Base-by-base conservation (phyloP, 2,113 vertebrate species). In the Salvelinus sp. region DNA sequence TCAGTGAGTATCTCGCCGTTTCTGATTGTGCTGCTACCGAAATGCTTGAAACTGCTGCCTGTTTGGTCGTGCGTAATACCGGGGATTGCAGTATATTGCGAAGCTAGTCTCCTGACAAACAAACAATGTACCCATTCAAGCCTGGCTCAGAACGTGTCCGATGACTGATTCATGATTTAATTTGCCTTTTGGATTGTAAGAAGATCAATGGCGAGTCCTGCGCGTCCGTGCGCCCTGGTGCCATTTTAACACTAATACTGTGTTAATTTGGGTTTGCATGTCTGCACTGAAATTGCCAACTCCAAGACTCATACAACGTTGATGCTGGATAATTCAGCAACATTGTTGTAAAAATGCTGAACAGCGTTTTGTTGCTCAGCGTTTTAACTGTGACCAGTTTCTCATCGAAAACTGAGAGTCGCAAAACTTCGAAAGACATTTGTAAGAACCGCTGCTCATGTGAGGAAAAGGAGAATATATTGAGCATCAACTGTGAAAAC, bases 401-500 rank as follows among this genome's bases (percentile, higher is more conserved):
- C 91, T 84, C 93, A 48, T 94, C 95, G 70, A 92, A 90, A 93
- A 95, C 94, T 47, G 93, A 97, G 91, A 97, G 95, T 94, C 96
- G 96, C 87, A 98, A 97, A 96, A 96, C 95, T 94, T 95, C 96
- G 91, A 97, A 96, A 96, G 97, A 99, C 90, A 96, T 98, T 93
- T 99, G 98, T 94, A 97, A 95, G 91, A 95, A 90, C 86, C 96
- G 96, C 82, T 99, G 98, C 86, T 89, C 91, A 85, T 99, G 98
- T 3, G 97, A 99, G 85, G 97, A 99, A 84, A 96, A 96, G 80
- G 98, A 98, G 90, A 98, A 95, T 76, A 91, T 98, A 2, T 89
- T 99, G 77, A 98, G 96, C 89, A 97, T 99, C 87, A 98, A 98
- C 91, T 99, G 98, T 58, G 97, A 99, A 88, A 98, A 95, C 92